Conservation (phyloP, 2,797 vertebrate genomes). For the Syndactyla subalaris region DNA sequence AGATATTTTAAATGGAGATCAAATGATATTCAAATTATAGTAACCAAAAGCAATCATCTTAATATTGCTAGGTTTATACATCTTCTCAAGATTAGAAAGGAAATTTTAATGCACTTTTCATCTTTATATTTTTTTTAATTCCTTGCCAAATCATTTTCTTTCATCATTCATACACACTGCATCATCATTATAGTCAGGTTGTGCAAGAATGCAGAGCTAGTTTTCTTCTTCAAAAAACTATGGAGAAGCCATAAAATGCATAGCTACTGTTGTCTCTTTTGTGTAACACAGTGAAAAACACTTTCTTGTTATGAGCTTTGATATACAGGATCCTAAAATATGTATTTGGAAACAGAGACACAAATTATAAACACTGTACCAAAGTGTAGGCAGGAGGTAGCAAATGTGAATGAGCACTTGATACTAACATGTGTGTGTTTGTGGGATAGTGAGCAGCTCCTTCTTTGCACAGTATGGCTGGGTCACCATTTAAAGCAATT, state of each 20-base stretch:
- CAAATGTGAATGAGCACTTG: not conserved
- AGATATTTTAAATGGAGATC: constrained; percentile 26
- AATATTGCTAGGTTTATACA: constrained; percentile 4
- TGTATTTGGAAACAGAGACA: not conserved
- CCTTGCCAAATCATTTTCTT: constrained; percentile 22
- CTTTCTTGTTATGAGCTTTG: not conserved
- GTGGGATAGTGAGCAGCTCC: rapidly evolving
- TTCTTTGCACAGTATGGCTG: not conserved
- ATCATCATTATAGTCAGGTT: not conserved
- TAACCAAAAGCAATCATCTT: constrained; percentile 20
- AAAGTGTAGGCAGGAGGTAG: not conserved
- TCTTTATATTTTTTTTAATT: constrained; percentile 2
- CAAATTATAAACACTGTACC: not conserved
- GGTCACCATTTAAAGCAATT: not conserved
- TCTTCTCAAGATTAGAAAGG: constrained; percentile 15
- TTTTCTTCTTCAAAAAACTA: not conserved
- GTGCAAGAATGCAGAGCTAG: not conserved
- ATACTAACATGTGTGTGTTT: rapidly evolving
- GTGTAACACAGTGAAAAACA: not conserved
- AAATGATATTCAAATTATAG: constrained; percentile 37
- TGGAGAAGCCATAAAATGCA: not conserved
- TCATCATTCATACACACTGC: not conserved
- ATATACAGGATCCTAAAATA: not conserved
- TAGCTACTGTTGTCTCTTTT: not conserved
- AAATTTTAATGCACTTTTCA: constrained; percentile 34